Conservation (phyloP, 2,113 vertebrate genomes). For the Leiothrix lutea region DNA sequence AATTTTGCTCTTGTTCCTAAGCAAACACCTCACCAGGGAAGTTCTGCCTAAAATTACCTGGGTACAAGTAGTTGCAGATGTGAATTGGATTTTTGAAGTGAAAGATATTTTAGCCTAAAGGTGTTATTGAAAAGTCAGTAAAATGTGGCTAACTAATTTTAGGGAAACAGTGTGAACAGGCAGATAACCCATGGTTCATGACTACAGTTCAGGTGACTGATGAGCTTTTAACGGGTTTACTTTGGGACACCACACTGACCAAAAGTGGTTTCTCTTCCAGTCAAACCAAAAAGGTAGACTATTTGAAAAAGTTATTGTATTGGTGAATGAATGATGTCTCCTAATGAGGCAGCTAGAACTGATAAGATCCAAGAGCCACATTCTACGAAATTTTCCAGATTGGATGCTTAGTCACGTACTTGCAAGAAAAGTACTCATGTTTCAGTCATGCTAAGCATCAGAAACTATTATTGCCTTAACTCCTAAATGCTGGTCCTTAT, state of each 20-base stretch:
- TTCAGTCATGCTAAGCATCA: neutral
- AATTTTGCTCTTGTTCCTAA: neutral
- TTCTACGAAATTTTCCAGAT: neutral
- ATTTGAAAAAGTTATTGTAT: neutral
- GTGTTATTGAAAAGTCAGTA: constrained; percentile 18
- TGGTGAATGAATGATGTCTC: neutral
- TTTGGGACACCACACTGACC: neutral
- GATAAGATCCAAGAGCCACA: neutral
- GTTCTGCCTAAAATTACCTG: neutral
- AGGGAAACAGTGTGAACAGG: neutral
- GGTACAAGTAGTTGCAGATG: constrained; percentile 14
- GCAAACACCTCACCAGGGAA: neutral
- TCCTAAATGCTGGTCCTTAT: neutral
- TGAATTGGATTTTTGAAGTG: neutral
- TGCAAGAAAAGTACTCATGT: neutral
- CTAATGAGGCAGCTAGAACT: neutral
- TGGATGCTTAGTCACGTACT: neutral
- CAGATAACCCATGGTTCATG: neutral
- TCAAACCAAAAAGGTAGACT: neutral
- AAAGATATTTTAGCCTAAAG: constrained; percentile 16
- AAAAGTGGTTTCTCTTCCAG: neutral
- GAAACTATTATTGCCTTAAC: neutral
- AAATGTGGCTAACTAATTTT: neutral
- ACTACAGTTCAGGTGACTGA: neutral
- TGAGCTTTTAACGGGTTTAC: neutral